Percentiles rank a stretch among this genome's conserved stretches.
Conservation (phyloP, 2,888 invertebrate species). For the Philonicus albiceps region DNA sequence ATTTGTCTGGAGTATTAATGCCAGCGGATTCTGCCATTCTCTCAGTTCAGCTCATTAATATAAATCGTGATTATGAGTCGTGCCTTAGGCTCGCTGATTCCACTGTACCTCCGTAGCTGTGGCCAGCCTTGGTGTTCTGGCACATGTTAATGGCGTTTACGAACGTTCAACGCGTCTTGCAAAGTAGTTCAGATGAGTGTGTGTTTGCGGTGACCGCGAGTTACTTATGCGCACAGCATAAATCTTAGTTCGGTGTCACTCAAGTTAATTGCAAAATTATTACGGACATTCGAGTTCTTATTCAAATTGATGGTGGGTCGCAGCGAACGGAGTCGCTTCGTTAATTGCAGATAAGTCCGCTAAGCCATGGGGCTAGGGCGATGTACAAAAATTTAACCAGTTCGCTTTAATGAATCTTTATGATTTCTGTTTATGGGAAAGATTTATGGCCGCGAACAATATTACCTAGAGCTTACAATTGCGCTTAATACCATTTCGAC, state of each 20-base stretch:
- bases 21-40: slow-evolving; percentile 36
- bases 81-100: slow-evolving; percentile 51
- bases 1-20: slow-evolving; percentile 48
- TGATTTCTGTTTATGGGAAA: slow-evolving; percentile 20
- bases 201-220: slow-evolving; percentile 28
- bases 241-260: slow-evolving; percentile 49
- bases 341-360: slow-evolving; percentile 37
- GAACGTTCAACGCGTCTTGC: slow-evolving; percentile 20
- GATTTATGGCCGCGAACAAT: slow-evolving; percentile 15
- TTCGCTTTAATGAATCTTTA: slow-evolving; percentile 32
- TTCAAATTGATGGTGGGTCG: slow-evolving; percentile 48
- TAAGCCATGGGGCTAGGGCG: neutral
- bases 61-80: slow-evolving; percentile 54
- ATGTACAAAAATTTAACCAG: slow-evolving; percentile 28
- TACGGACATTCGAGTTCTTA: slow-evolving; percentile 45
- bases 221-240: slow-evolving; percentile 44
- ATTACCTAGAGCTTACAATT: neutral
- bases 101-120: neutral
- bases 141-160: slow-evolving; percentile 37
- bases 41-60: slow-evolving; percentile 51
- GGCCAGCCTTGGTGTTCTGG: slow-evolving; percentile 23
- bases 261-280: slow-evolving; percentile 50
- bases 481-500: neutral
- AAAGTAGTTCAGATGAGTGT: slow-evolving; percentile 39
- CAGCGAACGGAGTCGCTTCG: slow-evolving; percentile 36